Percentiles rank a stretch among this genome's conserved stretches.
Evolutionary conservation across 2,797 vertebrate species (phyloP).

Genomic region (Lepilemur ruficaudatus): DNA sequence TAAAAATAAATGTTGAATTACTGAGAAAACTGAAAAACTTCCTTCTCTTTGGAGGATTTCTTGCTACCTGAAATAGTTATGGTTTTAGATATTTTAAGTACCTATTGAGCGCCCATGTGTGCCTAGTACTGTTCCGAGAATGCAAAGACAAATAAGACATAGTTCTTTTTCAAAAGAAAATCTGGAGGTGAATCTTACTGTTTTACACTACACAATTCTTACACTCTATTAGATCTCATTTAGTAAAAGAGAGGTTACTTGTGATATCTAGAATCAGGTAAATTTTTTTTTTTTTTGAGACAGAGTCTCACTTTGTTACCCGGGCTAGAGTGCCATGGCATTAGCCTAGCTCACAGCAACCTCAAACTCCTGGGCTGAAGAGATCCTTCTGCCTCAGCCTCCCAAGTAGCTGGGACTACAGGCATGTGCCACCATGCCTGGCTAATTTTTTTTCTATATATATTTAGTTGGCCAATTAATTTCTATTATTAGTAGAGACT

Average conservation of each 20-base stretch:
- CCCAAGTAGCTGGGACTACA: too few relatives aligned
- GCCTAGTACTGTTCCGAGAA: not conserved
- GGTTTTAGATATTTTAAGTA: slow-evolving; percentile 3
- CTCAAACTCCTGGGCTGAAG: too few relatives aligned
- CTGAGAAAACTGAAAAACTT: not conserved
- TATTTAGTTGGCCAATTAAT: too few relatives aligned
- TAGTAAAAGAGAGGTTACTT: not conserved
- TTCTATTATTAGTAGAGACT: too few relatives aligned
- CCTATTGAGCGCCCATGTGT: not conserved
- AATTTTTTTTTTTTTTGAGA: not conserved
- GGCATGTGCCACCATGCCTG: too few relatives aligned
- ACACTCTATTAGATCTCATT: not conserved
- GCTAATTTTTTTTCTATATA: too few relatives aligned
- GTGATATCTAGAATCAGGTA: not conserved
- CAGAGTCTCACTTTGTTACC: too few relatives aligned
- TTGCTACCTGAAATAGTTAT: not conserved
- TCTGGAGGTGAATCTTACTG: not conserved
- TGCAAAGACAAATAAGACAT: not conserved
- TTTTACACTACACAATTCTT: not conserved
- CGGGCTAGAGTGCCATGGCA: too few relatives aligned
- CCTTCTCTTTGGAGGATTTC: slow-evolving; percentile 5
- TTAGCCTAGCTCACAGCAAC: too few relatives aligned
- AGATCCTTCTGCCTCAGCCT: too few relatives aligned
- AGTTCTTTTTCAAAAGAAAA: not conserved
- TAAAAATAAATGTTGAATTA: slow-evolving; percentile 14